phyloP scores from a whole-genome alignment of 2,888 invertebrate species.

The Tupiocoris notatus region DNA sequence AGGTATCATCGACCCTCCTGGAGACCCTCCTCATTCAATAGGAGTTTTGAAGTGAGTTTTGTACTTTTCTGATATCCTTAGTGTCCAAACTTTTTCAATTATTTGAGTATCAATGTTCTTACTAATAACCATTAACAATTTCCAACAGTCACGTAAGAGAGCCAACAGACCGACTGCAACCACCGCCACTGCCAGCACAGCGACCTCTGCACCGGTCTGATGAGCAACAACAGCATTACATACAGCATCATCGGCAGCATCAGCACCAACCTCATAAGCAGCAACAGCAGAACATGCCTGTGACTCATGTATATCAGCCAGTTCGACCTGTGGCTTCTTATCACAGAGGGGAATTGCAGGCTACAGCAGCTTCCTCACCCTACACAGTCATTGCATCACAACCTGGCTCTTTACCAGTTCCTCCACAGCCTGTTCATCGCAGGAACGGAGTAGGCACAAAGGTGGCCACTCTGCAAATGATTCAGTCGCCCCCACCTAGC shows the following conservation, averaged over 20 bases:
- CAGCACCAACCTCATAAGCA: conserved; percentile 6
- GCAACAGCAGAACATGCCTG: conserved; percentile 7
- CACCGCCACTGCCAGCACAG: conserved; percentile 55
- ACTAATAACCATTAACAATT: background rate
- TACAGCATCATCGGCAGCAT: conserved; percentile 3
- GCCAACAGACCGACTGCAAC: conserved; percentile 56
- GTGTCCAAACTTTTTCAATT: background rate
- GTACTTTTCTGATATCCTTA: background rate
- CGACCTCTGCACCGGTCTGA: conserved; percentile 48
- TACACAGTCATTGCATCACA: background rate
- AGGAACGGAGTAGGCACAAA: conserved; percentile 54
- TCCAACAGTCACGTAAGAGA: conserved; percentile 44
- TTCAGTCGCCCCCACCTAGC: conserved; percentile 56
- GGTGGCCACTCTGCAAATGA: conserved; percentile 68
- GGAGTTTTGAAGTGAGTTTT: conserved; percentile 5
- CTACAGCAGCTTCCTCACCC: background rate
- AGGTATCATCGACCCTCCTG: conserved; percentile 50
- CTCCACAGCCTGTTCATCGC: conserved; percentile 44
- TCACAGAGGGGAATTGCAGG: conserved; percentile 13
- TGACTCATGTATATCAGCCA: background rate
- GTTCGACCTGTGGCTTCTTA: conserved; percentile 21
- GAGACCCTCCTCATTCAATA: conserved; percentile 29
- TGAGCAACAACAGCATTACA: conserved; percentile 11
- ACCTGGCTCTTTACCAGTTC: background rate
- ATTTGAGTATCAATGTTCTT: background rate